Conservation (phyloP, 2,797 vertebrate genomes). For the Balearica regulorum region DNA sequence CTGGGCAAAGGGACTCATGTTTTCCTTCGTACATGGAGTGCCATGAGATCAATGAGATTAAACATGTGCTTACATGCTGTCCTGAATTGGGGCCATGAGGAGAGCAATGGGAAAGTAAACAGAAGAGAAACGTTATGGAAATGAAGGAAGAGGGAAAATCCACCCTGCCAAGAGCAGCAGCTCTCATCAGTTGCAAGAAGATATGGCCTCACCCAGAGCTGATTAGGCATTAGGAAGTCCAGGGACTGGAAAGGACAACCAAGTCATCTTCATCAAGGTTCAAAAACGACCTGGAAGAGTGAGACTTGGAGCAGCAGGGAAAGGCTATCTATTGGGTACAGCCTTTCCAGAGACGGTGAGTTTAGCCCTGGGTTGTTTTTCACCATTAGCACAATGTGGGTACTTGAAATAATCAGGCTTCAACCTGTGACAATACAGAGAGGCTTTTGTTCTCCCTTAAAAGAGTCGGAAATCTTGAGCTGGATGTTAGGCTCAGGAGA, state of each 20-base stretch:
- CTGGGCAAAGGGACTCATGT: neutral
- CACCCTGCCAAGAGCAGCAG: neutral
- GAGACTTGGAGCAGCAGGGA: neutral
- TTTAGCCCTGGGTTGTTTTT: neutral
- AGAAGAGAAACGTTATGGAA: constrained; percentile 52
- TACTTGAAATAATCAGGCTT: neutral
- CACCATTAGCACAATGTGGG: neutral
- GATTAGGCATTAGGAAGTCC: neutral
- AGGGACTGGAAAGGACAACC: neutral
- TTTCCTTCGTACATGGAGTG: neutral
- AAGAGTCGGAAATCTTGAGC: neutral
- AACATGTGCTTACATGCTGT: constrained; percentile 47
- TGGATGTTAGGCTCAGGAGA: neutral
- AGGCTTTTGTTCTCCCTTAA: neutral
- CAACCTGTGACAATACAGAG: neutral
- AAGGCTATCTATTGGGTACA: neutral
- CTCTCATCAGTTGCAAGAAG: neutral
- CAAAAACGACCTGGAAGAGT: neutral
- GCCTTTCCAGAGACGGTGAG: neutral
- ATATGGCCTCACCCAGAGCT: neutral
- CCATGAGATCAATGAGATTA: constrained; percentile 53
- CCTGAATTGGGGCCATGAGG: constrained; percentile 51
- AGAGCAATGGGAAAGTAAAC: constrained; percentile 53
- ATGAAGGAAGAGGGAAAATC: constrained; percentile 48
- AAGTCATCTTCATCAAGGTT: neutral